Conservation (phyloP, 2,797 vertebrate species). For the Discoglossus pictus region DNA sequence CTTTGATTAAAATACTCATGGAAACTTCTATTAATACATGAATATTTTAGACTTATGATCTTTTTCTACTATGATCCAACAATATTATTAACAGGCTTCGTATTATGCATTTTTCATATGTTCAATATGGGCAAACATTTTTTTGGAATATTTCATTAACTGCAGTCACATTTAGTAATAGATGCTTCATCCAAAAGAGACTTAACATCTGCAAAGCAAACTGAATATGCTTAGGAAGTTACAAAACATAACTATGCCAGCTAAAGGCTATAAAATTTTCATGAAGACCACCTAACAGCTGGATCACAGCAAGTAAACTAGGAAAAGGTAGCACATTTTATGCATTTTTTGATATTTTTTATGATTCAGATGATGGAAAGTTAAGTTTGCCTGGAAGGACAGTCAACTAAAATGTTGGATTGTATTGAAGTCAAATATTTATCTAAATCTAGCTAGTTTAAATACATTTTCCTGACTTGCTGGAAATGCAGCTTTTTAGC, state of each 20-base stretch:
- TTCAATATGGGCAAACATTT: conserved; percentile 22
- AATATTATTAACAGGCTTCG: conserved; percentile 11
- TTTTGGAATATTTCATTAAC: conserved; percentile 29
- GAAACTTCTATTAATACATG: conserved; percentile 4
- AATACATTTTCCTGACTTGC: too few relatives aligned
- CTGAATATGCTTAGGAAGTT: conserved; percentile 13
- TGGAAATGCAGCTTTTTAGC: too few relatives aligned
- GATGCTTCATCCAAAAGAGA: conserved; percentile 28
- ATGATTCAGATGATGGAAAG: too few relatives aligned
- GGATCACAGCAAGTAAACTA: too few relatives aligned
- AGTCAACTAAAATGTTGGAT: too few relatives aligned
- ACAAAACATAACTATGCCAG: conserved; percentile 14
- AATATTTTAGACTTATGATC: conserved; percentile 16
- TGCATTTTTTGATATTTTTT: too few relatives aligned
- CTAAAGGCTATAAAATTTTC: background rate
- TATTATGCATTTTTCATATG: conserved; percentile 11
- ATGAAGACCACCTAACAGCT: too few relatives aligned
- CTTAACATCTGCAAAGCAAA: conserved; percentile 32
- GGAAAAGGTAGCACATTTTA: too few relatives aligned
- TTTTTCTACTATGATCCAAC: conserved; percentile 8
- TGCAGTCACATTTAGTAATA: conserved; percentile 15
- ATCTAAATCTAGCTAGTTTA: too few relatives aligned
- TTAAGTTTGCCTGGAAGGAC: too few relatives aligned
- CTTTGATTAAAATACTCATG: background rate
- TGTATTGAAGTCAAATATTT: too few relatives aligned